Evolutionary conservation across 2,888 invertebrate genomes (phyloP).

Genomic region (Drosophila subsilvestris): DNA sequence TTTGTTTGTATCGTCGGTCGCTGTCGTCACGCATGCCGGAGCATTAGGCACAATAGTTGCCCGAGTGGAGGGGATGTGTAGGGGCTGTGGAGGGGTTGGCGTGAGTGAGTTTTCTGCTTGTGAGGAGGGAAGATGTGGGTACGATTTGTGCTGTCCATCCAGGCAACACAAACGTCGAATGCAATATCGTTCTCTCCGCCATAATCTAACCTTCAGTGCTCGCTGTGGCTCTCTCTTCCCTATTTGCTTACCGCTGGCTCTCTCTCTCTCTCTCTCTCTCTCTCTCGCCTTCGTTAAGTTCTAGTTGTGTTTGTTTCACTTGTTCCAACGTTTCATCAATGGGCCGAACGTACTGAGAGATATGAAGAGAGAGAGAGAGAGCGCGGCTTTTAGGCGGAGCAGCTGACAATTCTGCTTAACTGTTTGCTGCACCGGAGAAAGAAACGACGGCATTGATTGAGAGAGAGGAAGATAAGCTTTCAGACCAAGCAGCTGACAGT

Average conservation of each 20-base stretch:
- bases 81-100: conserved; percentile 13
- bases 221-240: conserved; percentile 2
- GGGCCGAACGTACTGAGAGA: conserved; percentile 35
- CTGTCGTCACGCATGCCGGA: conserved; percentile 78
- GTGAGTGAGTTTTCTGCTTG: conserved; percentile 8
- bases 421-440: not conserved
- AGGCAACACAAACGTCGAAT: conserved; percentile 8
- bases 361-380: conserved; percentile 1
- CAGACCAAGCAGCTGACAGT: not conserved
- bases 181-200: not conserved
- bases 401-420: not conserved
- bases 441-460: not conserved
- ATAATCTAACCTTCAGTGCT: conserved; percentile 17
- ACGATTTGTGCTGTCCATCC: conserved; percentile 25
- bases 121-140: not conserved
- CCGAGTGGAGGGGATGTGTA: not conserved
- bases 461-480: not conserved
- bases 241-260: no score
- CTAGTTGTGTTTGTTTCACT: conserved; percentile 50
- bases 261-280: conserved; percentile 16
- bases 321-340: conserved; percentile 69
- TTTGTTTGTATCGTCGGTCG: conserved; percentile 69
- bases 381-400: not conserved
- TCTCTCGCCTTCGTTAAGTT: conserved; percentile 3
- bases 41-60: conserved; percentile 74